phyloP scores from a whole-genome alignment of 2,113 vertebrate species.

The Onychorhynchus coronatus region DNA sequence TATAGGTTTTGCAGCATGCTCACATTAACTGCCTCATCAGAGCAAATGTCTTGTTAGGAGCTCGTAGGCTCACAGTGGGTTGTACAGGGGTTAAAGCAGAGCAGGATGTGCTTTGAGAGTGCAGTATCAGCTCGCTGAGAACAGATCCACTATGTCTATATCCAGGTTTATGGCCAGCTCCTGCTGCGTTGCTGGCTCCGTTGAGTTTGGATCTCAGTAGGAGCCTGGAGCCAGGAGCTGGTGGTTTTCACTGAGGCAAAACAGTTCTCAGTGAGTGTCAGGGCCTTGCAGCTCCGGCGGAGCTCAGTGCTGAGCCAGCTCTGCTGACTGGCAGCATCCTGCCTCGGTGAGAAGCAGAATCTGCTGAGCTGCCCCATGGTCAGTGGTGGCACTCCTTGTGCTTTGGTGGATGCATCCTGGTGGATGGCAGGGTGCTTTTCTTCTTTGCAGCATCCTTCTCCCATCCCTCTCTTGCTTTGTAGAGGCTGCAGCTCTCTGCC shows the following conservation, averaged over 20 bases:
- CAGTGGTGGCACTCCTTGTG: background rate
- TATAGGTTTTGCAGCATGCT: background rate
- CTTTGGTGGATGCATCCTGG: background rate
- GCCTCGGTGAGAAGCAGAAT: background rate
- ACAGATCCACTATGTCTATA: background rate
- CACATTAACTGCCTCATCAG: background rate
- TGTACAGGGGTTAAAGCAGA: background rate
- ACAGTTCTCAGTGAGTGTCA: background rate
- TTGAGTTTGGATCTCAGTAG: background rate
- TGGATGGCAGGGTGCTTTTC: background rate
- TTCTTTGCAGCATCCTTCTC: background rate
- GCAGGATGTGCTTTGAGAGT: background rate
- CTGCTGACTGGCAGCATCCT: background rate
- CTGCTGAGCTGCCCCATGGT: background rate
- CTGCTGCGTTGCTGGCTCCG: background rate
- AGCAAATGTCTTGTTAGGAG: background rate
- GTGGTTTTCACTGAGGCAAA: background rate
- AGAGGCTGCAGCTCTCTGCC: background rate
- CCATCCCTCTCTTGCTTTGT: background rate
- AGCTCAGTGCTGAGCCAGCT: background rate
- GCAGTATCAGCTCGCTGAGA: background rate
- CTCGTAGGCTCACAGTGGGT: background rate
- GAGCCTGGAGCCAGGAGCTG: background rate
- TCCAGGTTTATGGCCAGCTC: background rate
- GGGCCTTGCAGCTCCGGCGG: background rate